phyloP scores from a whole-genome alignment of 2,113 vertebrate genomes.

The Chloroceryle aenea region DNA sequence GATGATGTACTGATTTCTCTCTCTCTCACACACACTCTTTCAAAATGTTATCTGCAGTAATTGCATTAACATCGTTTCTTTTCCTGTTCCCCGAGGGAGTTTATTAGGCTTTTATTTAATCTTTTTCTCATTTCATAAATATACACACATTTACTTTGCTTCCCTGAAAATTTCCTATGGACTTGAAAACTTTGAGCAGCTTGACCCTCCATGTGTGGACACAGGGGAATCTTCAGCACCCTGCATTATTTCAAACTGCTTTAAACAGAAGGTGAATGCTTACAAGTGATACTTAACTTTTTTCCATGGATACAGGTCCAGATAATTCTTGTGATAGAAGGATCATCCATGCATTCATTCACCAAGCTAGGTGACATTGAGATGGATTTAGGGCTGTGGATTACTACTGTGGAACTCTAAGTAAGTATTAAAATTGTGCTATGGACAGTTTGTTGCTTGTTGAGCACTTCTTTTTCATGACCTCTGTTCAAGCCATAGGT shows the following conservation, averaged over 20 bases:
- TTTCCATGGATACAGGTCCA: neutral
- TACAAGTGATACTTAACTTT: neutral
- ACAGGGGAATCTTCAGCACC: neutral
- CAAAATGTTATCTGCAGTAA: constrained; percentile 53
- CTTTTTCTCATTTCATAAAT: constrained; percentile 4
- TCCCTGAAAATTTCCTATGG: constrained; percentile 2
- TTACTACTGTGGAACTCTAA: neutral
- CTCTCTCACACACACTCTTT: neutral
- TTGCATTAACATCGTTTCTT: constrained; percentile 55
- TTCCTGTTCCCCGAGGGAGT: neutral
- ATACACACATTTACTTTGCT: neutral
- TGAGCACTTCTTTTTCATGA: neutral
- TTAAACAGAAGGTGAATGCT: neutral
- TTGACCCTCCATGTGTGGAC: neutral
- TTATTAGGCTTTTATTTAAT: constrained; percentile 42
- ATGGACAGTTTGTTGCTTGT: neutral
- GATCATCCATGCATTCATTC: neutral
- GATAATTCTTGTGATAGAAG: neutral
- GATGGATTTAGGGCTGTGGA: neutral
- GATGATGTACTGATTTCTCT: constrained; percentile 57
- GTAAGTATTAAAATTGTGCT: neutral
- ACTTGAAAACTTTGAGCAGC: neutral
- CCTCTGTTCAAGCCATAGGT: neutral
- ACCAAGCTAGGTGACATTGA: neutral
- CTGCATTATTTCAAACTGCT: neutral